Evolutionary conservation across 1,140 invertebrate genomes (phyloP).

Genomic region (Hestina assimilis): DNA sequence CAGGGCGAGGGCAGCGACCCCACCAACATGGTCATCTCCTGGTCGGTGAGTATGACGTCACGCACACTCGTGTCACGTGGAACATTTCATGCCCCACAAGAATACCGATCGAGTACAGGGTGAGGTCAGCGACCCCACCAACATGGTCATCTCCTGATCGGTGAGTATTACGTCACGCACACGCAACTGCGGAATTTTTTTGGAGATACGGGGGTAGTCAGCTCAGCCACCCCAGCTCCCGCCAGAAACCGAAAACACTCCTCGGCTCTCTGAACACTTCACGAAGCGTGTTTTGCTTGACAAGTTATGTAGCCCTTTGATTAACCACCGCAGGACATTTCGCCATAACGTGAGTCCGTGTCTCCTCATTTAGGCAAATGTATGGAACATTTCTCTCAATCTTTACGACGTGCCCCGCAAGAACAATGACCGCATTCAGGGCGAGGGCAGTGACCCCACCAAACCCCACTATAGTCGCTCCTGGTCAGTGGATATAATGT

Average conservation of each 20-base stretch:
- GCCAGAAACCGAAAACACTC: too few species aligned
- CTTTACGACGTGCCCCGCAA: slow-evolving; percentile 93
- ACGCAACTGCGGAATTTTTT: too few species aligned
- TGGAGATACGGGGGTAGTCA: slow-evolving; percentile 91
- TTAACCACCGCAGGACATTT: too few species aligned
- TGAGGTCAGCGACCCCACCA: slow-evolving; percentile 90
- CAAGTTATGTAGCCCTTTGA: too few species aligned
- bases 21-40: slow-evolving; percentile 94
- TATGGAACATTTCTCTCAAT: too few species aligned
- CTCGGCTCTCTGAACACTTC: too few species aligned
- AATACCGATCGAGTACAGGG: slow-evolving; percentile 97
- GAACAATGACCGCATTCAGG: slow-evolving; percentile 96
- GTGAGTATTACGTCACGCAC: too few species aligned
- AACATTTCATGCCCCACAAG: slow-evolving; percentile 93
- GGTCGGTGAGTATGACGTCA: slow-evolving; percentile 93
- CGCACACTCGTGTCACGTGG: too few species aligned
- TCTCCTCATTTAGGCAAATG: too few species aligned
- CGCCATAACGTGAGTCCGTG: too few species aligned
- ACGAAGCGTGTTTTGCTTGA: too few species aligned
- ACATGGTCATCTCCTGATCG: slow-evolving; percentile 97
- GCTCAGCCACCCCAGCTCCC: slow-evolving; percentile 93
- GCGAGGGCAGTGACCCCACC: slow-evolving; percentile 90
- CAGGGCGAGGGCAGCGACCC: slow-evolving; percentile 92
- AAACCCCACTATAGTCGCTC: slow-evolving; percentile 95
- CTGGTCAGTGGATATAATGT: slow-evolving; percentile 94